Evolutionary conservation across 2,113 vertebrate species (phyloP).

Genomic region (Gavialis gangeticus): DNA sequence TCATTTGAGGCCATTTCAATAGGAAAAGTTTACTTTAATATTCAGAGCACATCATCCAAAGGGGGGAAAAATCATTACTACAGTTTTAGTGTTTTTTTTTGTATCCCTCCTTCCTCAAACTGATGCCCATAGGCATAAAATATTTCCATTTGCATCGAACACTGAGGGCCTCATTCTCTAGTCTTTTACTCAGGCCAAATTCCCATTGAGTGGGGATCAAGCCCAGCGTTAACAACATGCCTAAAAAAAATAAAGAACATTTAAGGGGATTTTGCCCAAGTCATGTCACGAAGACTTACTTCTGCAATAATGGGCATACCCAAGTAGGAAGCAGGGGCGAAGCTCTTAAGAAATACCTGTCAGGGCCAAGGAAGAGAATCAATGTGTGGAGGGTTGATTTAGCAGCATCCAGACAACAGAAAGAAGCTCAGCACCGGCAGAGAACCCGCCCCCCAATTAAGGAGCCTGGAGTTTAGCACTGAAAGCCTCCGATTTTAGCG

Average conservation of each 20-base stretch:
- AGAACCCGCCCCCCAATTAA: not conserved
- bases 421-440: not conserved
- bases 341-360: not conserved
- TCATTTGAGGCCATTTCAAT: not conserved
- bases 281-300: no score
- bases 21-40: not conserved
- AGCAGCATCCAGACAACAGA: not conserved
- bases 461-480: not conserved
- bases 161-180: not conserved
- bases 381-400: not conserved
- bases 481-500: no score
- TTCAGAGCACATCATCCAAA: not conserved
- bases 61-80: not conserved
- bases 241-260: not conserved
- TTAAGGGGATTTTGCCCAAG: no score
- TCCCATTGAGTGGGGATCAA: not conserved
- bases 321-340: not conserved
- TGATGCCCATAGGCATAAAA: not conserved
- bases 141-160: not conserved
- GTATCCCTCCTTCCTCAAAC: not conserved
- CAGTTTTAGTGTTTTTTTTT: not conserved
- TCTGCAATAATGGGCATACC: not conserved
- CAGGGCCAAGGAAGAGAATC: conserved; percentile 8
- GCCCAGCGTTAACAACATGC: not conserved
- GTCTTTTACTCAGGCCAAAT: not conserved